phyloP scores from a whole-genome alignment of 2,888 invertebrate species.

The Ctenicera cuprea region DNA sequence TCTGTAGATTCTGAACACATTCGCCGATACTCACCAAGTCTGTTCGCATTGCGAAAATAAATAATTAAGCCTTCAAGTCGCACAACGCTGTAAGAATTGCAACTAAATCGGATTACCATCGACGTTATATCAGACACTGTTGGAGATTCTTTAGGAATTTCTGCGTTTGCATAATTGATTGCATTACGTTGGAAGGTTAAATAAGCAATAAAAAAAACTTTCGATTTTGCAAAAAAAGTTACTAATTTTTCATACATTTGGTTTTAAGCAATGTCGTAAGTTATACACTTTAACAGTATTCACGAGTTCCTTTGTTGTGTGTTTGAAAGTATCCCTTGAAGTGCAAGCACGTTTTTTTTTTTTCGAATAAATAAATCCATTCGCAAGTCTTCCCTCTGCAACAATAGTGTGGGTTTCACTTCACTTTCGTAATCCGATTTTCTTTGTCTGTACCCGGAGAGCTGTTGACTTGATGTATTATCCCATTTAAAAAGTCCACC shows the following conservation, averaged over 20 bases:
- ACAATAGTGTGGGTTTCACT: background rate
- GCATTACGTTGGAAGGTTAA: too few species aligned
- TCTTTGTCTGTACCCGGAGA: slow-evolving; percentile 11
- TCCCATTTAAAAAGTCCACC: background rate
- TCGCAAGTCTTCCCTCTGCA: background rate
- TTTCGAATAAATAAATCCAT: slow-evolving; percentile 22
- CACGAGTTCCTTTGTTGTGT: background rate
- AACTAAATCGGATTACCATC: slow-evolving; percentile 8
- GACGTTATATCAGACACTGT: too few species aligned
- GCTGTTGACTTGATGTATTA: slow-evolving; percentile 19
- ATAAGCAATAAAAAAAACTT: too few species aligned
- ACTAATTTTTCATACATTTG: background rate
- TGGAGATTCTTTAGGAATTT: too few species aligned
- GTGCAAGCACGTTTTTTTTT: background rate
- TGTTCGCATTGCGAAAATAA: background rate
- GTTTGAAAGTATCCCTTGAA: background rate
- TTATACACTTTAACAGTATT: background rate
- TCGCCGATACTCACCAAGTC: background rate
- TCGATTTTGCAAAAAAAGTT: background rate
- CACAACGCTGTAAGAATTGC: background rate
- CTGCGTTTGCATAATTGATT: too few species aligned
- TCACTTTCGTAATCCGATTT: slow-evolving; percentile 4
- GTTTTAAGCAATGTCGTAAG: background rate
- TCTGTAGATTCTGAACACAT: background rate
- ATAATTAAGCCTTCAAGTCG: slow-evolving; percentile 13